Base-by-base conservation (phyloP, 2,888 invertebrate genomes). In the Xanthorhoe spadicearia region DNA sequence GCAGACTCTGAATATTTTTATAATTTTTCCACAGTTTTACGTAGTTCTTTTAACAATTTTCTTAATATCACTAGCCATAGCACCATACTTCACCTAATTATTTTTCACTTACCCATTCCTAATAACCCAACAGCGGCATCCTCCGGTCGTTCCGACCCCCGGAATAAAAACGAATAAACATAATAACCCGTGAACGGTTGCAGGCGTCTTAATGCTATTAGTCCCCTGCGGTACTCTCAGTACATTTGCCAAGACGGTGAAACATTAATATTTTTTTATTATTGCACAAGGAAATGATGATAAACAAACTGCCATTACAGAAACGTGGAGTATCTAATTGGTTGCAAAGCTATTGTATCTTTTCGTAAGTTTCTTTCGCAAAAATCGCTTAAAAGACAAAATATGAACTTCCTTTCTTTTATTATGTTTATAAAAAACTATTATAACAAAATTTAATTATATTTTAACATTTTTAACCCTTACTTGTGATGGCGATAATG, bases 201-300 rank as follows among this genome's bases (percentile, higher is more conserved):
- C 90, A 89, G 89, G 79, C 87, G 77, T 80, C 81, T 90, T 43
- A 90, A 90, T 88, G 81, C 82, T 83, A 84, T 84, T 84, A 84
- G 73, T 73, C 67, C 74, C 83, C 82, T 81, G 50, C 55, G 57
- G 62, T 56, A 63, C 55, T 64, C 60, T 64, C 58, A 82, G 82
- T 83, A 85, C 88, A 88, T 88, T 89, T 86, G 81, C 82, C 72
- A 69, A 69, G 73, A 68, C 74, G 76, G 72, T 75, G 81, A 72
- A 77, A 81, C 90, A 91, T 90, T 90, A 92, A 91, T 92, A 88
- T 90, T 91, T 91, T n/a, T 91, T 91, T 91, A 91, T 89, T 88
- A 81, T 87, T 85, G 77, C 79, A 73, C 75, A 77, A 79, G 78
- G 82, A 83, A 84, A 89, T 86, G 87, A 89, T 86, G 89, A 86